These are phyloP conservation scores for Conus betulinus DNA, from an alignment of 1,140 invertebrate genomes.

Conservation along the genomic window DNA sequence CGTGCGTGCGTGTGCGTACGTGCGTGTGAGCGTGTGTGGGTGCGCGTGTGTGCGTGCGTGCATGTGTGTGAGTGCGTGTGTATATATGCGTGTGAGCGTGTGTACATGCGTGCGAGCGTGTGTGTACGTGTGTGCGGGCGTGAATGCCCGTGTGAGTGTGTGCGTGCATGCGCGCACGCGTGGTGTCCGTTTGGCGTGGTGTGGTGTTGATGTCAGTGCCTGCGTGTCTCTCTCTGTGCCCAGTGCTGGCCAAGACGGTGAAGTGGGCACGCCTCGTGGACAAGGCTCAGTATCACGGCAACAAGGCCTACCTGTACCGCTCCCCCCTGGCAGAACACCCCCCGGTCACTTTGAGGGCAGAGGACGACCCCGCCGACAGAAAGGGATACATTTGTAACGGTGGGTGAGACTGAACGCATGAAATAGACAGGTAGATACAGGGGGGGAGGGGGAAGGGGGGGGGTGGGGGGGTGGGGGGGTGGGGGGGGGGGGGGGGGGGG, in stretches of 20 bases:
- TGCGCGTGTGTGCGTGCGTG: no score
- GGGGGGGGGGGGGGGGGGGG: no score
- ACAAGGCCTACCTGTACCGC: conserved; percentile 13
- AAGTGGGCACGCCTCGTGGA: conserved; percentile 6
- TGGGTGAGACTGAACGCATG: background rate
- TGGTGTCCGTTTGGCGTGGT: background rate
- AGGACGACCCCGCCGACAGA: background rate
- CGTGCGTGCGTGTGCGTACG: no score
- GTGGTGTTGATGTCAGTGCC: background rate
- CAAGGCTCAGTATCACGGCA: background rate
- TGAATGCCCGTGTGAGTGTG: conserved; percentile 9
- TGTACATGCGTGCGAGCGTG: background rate
- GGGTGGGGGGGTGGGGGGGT: no score
- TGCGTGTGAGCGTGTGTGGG: no score
- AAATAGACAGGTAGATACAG: no score
- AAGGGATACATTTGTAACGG: conserved; percentile 30
- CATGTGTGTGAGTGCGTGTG: background rate
- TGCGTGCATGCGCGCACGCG: background rate
- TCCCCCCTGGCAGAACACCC: background rate
- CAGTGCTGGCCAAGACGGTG: conserved; percentile 21
- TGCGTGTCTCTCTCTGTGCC: background rate
- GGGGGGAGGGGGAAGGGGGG: no score
- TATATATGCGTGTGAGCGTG: background rate
- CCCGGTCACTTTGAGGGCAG: conserved; percentile 16
- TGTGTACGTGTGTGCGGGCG: background rate